A percentile compares a stretch with the other conserved stretches of the same genome.
phyloP scores from a whole-genome alignment of 1,140 invertebrate species.

The Drosophila malerkotliana region DNA sequence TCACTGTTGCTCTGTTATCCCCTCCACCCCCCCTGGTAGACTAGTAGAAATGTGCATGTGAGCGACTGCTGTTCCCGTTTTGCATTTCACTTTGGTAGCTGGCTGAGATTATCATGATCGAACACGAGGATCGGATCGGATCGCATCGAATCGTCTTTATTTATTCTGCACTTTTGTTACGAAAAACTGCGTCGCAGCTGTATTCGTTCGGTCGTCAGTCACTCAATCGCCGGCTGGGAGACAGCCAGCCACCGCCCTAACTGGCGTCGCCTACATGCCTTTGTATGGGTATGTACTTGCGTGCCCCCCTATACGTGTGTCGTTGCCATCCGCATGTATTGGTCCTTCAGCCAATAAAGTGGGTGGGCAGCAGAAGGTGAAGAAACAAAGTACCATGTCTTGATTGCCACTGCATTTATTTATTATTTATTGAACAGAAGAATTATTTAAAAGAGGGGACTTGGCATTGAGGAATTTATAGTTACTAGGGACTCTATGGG shows the following conservation, averaged over 20 bases:
- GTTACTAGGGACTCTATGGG: no score
- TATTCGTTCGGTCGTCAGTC: conserved; percentile 33
- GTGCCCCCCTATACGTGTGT: conserved; percentile 14
- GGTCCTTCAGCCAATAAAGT: conserved; percentile 40
- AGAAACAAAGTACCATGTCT: conserved; percentile 3
- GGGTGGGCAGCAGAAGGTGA: conserved; percentile 21
- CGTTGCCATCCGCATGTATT: conserved; percentile 13
- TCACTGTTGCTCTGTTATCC: conserved; percentile 22
- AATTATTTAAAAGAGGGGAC: background rate
- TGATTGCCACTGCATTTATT: conserved; percentile 32
- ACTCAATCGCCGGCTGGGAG: conserved; percentile 46
- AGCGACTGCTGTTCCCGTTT: conserved; percentile 16
- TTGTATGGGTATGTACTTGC: conserved; percentile 49
- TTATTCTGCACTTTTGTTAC: conserved; percentile 57
- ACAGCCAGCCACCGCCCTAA: conserved; percentile 78
- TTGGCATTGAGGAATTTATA: no score
- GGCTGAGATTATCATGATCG: conserved; percentile 48
- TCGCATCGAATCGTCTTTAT: conserved; percentile 25
- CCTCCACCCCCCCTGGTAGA: background rate
- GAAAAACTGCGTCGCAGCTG: conserved; percentile 65
- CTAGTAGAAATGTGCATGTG: background rate
- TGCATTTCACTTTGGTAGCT: conserved; percentile 27
- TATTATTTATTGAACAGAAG: background rate
- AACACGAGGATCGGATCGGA: conserved; percentile 49
- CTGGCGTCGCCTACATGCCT: conserved; percentile 70